Base-by-base conservation (phyloP, 2,888 invertebrate genomes). In the Hypolimnas misippus region DNA sequence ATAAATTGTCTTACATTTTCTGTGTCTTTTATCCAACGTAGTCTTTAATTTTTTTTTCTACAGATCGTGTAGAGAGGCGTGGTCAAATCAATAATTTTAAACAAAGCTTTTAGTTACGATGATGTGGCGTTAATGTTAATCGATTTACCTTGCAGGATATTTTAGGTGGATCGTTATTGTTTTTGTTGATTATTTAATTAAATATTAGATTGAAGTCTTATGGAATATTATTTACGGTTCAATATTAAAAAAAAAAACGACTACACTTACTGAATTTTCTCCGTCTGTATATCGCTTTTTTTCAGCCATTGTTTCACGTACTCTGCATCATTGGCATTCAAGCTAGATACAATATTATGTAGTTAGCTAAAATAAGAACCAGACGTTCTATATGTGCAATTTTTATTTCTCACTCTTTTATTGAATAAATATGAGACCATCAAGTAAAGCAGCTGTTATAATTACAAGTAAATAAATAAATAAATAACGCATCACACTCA, bases 101-200 rank as follows among this genome's bases (percentile, higher is more conserved):
- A 89, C 86, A 87, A 87, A 82, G 84, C 87, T 87, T 81, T 88
- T 87, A 87, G 83, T 73, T 79, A 67, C 76, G 78, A 86, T 89
- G 89, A 89, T 81, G 75, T 60, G 70, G 86, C 89, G 64, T 68
- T 71, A 58, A 60, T 61, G 42, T 61, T 67, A 67, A 72, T 69
- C 67, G 67, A 71, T 70, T 70, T 64, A 70, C 59, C 67, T 70
- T 52, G 61, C 55, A 63, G 51, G 63, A 68, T 69, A 63, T 68
- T 67, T 65, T 67, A 51, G 58, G 54, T 63, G 53, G 62, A 57
- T 52, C 66, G 57, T 68, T 64, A 66, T 70, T 84, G 83, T 84
- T 83, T 86, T 87, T 87, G 80, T 81, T 84, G 81, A 66, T 80
- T 87, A 87, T 84, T 83, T 67, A 66, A 68, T 70, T 63, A 53